Base-by-base conservation (phyloP, 2,888 invertebrate species). In the Keiferia lycopersicella region DNA sequence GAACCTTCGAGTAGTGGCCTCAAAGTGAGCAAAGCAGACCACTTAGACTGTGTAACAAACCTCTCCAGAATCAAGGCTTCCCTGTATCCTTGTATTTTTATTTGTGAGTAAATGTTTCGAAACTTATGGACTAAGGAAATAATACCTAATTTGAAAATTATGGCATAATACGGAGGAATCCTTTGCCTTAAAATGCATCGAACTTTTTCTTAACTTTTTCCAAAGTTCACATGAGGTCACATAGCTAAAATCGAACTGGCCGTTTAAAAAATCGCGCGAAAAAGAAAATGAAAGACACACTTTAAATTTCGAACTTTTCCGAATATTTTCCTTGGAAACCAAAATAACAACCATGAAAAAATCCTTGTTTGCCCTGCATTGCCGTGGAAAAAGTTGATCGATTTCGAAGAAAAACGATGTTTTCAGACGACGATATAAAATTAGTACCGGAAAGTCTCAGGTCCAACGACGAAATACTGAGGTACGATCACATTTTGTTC, bases 401-500 rank as follows among this genome's bases (percentile, higher is more conserved):
- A 58, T 81, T 85, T 80, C 76, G 73, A 84, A 79, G 84, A 87
- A 86, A 86, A 88, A 89, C 82, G 81, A 91, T 91, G 91, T 89
- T 91, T 83, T 87, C 88, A 70, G 88, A 90, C 74, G 90, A 90
- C 67, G 90, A 91, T 85, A 89, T 88, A 84, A 91, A 90, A 89
- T 84, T 83, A 80, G 81, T 82, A 69, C 79, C 81, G 68, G 88
- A 84, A 76, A 82, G 80, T 77, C 84, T 84, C 83, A 81, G 82
- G 70, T 84, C 86, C 65, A 87, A 86, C 68, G 89, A 91, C 74
- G 89, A 91, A 77, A 86, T 91, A 73, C 88, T 91, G 84, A 87
- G 91, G 91, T 91, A 78, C 71, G 80, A 78, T 77, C 77, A 79
- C 77, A 64, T 65, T 50, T 38, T 69, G 73, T 68, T 61, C 72